Evolutionary conservation across 1,140 invertebrate genomes (phyloP).

Genomic region (Copidosoma floridanum): DNA sequence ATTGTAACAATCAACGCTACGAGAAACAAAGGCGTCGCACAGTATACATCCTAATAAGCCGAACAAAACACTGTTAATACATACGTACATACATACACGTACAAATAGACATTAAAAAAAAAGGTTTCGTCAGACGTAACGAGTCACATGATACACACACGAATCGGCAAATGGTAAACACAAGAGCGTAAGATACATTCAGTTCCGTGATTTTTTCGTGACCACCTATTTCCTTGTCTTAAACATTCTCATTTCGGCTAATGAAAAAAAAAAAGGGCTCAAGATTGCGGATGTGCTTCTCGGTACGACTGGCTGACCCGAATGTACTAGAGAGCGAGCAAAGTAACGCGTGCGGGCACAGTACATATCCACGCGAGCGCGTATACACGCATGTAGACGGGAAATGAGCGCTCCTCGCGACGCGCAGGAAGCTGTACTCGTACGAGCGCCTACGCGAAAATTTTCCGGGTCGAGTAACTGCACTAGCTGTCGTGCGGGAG

Average conservation of each 20-base stretch:
- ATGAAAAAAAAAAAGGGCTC: background rate
- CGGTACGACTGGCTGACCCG: conserved; percentile 1
- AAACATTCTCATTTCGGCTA: background rate
- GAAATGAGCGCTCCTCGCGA: background rate
- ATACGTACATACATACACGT: too few relatives aligned
- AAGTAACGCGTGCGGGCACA: too few relatives aligned
- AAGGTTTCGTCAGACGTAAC: background rate
- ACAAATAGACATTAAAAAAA: background rate
- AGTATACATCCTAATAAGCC: background rate
- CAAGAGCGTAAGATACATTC: too few relatives aligned
- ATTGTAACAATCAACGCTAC: conserved; percentile 6
- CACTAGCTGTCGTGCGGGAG: background rate
- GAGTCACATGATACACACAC: background rate
- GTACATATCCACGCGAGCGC: background rate
- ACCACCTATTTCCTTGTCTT: background rate
- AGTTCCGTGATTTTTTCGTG: too few relatives aligned
- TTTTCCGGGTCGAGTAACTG: conserved; percentile 20
- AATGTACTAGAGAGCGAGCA: background rate
- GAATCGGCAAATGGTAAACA: background rate
- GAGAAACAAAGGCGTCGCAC: conserved; percentile 2
- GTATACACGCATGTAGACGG: background rate
- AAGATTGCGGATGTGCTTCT: conserved; percentile 18
- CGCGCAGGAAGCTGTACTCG: background rate
- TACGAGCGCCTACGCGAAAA: too few relatives aligned
- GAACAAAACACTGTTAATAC: too few relatives aligned